Evolutionary conservation across 2,113 vertebrate genomes (phyloP).

Genomic region (Shinisaurus crocodilurus): DNA sequence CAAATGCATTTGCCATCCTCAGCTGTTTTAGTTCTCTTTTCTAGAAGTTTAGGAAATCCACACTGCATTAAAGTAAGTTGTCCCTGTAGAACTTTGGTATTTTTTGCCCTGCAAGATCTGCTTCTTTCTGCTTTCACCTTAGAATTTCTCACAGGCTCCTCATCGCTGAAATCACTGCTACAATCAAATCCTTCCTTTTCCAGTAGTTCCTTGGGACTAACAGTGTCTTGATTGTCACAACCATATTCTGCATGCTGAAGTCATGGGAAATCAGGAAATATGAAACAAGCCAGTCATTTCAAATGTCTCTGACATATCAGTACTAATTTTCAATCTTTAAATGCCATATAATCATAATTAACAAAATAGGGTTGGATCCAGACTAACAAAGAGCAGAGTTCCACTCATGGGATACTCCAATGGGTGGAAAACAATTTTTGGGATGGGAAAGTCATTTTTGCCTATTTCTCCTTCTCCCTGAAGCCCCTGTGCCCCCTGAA

Average conservation of each 20-base stretch:
- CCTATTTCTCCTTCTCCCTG: neutral
- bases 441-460: neutral
- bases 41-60: constrained; percentile 85
- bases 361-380: neutral
- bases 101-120: constrained; percentile 44
- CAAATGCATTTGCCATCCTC: constrained; percentile 10
- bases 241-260: constrained; percentile 51
- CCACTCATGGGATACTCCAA: neutral
- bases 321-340: neutral
- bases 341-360: neutral
- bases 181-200: constrained; percentile 72
- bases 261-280: neutral
- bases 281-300: neutral
- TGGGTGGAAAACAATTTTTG: neutral
- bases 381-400: neutral
- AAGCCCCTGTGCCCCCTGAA: neutral
- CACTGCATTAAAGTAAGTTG: constrained; percentile 83
- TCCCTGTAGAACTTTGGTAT: constrained; percentile 35
- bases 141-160: constrained; percentile 72
- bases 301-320: neutral
- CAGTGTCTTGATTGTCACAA: constrained; percentile 29
- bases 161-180: constrained; percentile 86
- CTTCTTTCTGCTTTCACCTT: constrained; percentile 53
- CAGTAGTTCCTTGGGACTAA: constrained; percentile 1
- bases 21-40: constrained; percentile 58